A percentile compares a stretch with the other conserved stretches of the same genome.
These are phyloP conservation scores for Nycticebus coucang DNA, from an alignment of 2,113 vertebrate species.

Conservation along the genomic window DNA sequence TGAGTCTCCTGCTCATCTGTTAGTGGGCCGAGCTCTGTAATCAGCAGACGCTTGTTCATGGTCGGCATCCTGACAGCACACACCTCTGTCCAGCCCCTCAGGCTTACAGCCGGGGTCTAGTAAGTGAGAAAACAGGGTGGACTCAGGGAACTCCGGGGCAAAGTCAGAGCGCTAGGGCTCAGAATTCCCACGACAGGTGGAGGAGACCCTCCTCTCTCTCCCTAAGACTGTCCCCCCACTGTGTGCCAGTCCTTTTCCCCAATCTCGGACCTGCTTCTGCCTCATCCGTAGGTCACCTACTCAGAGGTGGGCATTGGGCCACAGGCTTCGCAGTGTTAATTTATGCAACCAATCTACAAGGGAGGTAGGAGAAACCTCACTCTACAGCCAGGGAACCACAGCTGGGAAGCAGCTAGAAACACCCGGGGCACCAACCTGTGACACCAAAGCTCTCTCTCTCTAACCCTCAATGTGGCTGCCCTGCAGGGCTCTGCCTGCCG, in stretches of 20 bases:
- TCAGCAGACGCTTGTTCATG: not conserved
- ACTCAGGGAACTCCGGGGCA: not conserved
- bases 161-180: not conserved
- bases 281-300: not conserved
- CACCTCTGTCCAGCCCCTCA: not conserved
- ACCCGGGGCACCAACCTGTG: not conserved
- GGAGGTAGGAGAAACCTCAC: not conserved
- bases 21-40: too few relatives aligned
- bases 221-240: not conserved
- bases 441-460: not conserved
- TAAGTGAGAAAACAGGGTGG: not conserved
- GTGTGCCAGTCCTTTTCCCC: rapidly evolving
- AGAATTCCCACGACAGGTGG: not conserved
- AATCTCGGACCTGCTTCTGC: not conserved
- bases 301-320: not conserved
- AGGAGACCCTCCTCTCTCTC: not conserved
- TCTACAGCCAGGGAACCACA: not conserved
- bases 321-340: not conserved
- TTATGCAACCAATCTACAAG: not conserved
- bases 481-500: conserved; percentile 6
- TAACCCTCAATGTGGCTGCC: not conserved
- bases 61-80: not conserved
- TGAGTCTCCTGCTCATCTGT: not conserved
- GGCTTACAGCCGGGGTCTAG: not conserved
- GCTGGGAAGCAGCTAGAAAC: rapidly evolving